These are phyloP conservation scores for Acrobasis consociella DNA, from an alignment of 2,888 invertebrate species.

Conservation along the genomic window DNA sequence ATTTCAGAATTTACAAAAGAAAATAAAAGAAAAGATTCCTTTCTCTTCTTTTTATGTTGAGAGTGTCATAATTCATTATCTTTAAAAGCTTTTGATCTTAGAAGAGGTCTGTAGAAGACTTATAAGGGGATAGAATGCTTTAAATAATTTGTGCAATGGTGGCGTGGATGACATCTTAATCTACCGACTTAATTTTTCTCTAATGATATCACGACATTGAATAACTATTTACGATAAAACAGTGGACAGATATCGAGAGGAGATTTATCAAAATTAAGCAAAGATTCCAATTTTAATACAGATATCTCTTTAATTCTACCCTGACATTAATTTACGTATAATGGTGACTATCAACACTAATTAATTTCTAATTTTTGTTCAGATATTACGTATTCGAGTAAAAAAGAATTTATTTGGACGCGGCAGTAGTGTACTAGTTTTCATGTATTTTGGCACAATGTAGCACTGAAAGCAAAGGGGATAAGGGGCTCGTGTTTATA, in stretches of 20 bases:
- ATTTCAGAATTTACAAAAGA: too few relatives aligned
- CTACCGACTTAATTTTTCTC: slow-evolving; percentile 52
- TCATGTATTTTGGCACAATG: slow-evolving; percentile 76
- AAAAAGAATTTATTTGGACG: slow-evolving; percentile 46
- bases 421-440: slow-evolving; percentile 47
- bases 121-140: slow-evolving; percentile 9
- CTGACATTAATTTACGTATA: slow-evolving; percentile 95
- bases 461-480: slow-evolving; percentile 62
- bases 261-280: slow-evolving; percentile 73
- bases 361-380: slow-evolving; percentile 71
- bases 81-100: background rate
- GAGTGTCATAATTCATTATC: background rate
- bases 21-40: too few relatives aligned
- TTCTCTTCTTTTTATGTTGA: background rate
- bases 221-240: slow-evolving; percentile 55
- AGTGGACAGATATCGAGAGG: slow-evolving; percentile 75
- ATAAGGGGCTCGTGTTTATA: slow-evolving; percentile 32
- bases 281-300: slow-evolving; percentile 66
- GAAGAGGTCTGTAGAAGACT: background rate
- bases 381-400: slow-evolving; percentile 66
- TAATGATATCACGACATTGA: slow-evolving; percentile 71
- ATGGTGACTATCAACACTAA: slow-evolving; percentile 85
- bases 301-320: slow-evolving; percentile 82
- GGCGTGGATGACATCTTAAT: slow-evolving; percentile 39
- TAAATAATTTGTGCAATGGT: slow-evolving; percentile 27